Conservation (phyloP, 2,113 vertebrate species). For the Mola mola region DNA sequence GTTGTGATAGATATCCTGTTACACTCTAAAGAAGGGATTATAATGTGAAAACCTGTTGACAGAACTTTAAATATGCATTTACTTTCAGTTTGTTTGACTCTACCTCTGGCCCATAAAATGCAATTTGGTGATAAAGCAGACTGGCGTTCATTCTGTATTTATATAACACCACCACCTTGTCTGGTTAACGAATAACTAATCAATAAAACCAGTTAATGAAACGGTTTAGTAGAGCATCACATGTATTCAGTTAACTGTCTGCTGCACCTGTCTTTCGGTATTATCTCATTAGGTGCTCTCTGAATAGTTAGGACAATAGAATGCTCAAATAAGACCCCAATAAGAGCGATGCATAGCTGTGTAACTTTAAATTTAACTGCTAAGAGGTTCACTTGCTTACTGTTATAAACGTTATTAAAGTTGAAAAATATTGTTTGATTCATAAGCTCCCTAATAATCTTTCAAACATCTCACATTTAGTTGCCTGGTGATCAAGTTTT, state of each 20-base stretch:
- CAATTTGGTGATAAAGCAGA: too few species aligned
- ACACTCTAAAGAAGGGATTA: too few species aligned
- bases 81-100: too few species aligned
- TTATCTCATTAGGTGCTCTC: slow-evolving; percentile 1
- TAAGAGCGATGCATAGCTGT: not conserved
- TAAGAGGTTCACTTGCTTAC: not conserved
- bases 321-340: not conserved
- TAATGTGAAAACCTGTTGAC: too few species aligned
- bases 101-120: too few species aligned
- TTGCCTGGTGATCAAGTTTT: slow-evolving; percentile 33
- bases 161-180: too few species aligned
- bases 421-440: too few species aligned
- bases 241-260: slow-evolving; percentile 10
- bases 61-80: too few species aligned
- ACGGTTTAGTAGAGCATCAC: not conserved
- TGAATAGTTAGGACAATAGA: slow-evolving; percentile 5
- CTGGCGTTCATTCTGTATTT: too few species aligned
- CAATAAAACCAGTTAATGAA: not conserved
- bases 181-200: not conserved
- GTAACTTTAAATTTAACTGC: not conserved
- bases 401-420: not conserved
- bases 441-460: not conserved
- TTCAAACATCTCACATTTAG: not conserved
- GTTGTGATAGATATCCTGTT: too few species aligned
- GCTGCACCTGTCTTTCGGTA: slow-evolving; percentile 49